Percentiles rank a stretch among this genome's conserved stretches.
Conservation (phyloP, 2,797 vertebrate species). For the Gallirallus australis region DNA sequence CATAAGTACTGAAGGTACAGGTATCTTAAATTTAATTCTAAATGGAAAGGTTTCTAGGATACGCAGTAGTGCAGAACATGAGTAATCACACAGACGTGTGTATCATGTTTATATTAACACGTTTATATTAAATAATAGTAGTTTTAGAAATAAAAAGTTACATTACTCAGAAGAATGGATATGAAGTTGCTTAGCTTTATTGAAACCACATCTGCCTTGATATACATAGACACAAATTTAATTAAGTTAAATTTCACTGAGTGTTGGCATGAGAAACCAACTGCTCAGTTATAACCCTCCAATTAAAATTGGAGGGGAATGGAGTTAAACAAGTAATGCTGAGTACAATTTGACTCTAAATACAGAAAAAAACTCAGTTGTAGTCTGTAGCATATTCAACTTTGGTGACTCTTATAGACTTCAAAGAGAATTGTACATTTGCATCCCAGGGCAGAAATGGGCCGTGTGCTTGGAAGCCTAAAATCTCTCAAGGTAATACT, state of each 20-base stretch:
- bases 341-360: neutral
- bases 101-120: neutral
- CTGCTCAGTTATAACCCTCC: neutral
- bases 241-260: neutral
- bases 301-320: neutral
- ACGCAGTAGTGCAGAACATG: neutral
- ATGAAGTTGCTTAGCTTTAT: neutral
- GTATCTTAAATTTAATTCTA: neutral
- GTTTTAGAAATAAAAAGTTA: neutral
- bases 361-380: neutral
- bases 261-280: neutral
- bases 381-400: neutral
- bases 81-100: neutral
- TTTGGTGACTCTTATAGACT: neutral
- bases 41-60: neutral
- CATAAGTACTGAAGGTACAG: neutral
- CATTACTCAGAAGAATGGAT: neutral
- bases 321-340: neutral
- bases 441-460: conserved; percentile 47
- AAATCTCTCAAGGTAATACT: conserved; percentile 67
- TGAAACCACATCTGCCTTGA: neutral
- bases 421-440: conserved; percentile 46
- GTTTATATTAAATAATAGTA: neutral
- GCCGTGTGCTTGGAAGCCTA: conserved; percentile 10
- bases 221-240: neutral